phyloP scores from a whole-genome alignment of 2,888 invertebrate species.

The Plebejus anna region DNA sequence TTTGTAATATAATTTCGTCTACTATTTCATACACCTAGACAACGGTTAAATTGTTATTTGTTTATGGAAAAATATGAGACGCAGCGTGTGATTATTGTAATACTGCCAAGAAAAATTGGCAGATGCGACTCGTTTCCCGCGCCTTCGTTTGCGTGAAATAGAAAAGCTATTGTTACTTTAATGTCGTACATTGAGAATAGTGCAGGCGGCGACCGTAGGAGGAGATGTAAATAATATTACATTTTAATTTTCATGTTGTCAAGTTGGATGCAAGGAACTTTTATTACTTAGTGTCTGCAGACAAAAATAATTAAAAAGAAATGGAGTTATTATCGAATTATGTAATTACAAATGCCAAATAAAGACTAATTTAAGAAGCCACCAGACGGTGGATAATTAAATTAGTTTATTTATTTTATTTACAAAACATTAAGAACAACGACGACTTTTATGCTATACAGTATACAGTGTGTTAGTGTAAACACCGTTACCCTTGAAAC shows the following conservation, averaged over 20 bases:
- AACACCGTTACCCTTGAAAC: too few species aligned
- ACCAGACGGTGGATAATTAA: not conserved
- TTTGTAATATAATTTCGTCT: conserved; percentile 27
- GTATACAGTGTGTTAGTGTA: too few species aligned
- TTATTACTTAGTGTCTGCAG: not conserved
- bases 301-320: not conserved
- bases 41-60: conserved; percentile 26
- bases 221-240: not conserved
- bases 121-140: not conserved
- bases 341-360: not conserved
- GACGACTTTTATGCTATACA: not conserved
- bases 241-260: not conserved
- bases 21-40: conserved; percentile 26
- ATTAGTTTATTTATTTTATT: not conserved
- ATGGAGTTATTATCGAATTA: not conserved
- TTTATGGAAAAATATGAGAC: conserved; percentile 18
- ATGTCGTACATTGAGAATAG: not conserved
- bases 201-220: not conserved
- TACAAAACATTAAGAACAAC: not conserved
- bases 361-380: not conserved
- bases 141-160: not conserved
- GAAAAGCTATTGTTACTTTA: conserved; percentile 8
- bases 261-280: not conserved
- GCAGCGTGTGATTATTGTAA: conserved; percentile 12
- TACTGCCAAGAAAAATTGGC: conserved; percentile 19